phyloP scores from a whole-genome alignment of 2,888 invertebrate species.

The Luperina testacea region DNA sequence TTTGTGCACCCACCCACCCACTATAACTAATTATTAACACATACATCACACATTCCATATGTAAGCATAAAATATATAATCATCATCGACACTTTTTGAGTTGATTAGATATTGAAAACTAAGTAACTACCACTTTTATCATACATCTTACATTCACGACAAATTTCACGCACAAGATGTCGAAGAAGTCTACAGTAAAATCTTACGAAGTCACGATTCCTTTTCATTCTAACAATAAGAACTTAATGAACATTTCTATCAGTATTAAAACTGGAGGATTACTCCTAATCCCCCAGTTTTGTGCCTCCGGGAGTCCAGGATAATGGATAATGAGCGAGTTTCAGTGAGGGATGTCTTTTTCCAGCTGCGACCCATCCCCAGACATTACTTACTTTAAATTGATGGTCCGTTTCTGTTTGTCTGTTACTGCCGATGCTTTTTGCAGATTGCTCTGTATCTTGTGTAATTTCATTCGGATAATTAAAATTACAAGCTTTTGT shows the following conservation, averaged over 20 bases:
- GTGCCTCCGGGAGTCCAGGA: conserved; percentile 46
- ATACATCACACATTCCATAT: not conserved
- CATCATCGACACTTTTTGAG: not conserved
- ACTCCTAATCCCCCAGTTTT: conserved; percentile 50
- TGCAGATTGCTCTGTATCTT: conserved; percentile 40
- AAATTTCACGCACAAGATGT: not conserved
- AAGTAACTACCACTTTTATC: not conserved
- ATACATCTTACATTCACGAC: not conserved
- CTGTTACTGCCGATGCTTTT: conserved; percentile 45
- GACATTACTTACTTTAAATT: conserved; percentile 61
- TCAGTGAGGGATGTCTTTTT: conserved; percentile 52
- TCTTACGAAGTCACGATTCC: conserved; percentile 17
- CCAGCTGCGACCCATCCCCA: conserved; percentile 56
- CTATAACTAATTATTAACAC: no score
- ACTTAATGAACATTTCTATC: conserved; percentile 55
- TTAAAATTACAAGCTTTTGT: conserved; percentile 30
- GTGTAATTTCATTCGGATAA: conserved; percentile 34
- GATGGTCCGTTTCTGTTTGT: conserved; percentile 43
- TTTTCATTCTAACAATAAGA: conserved; percentile 39
- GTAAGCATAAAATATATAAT: not conserved
- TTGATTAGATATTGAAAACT: not conserved
- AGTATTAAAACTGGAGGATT: conserved; percentile 52
- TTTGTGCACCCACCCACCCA: no score
- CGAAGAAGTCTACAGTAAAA: not conserved
- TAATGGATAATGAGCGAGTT: conserved; percentile 59